These are phyloP conservation scores for Capricornis sumatraensis DNA, from an alignment of 2,113 vertebrate species.

Conservation along the genomic window DNA sequence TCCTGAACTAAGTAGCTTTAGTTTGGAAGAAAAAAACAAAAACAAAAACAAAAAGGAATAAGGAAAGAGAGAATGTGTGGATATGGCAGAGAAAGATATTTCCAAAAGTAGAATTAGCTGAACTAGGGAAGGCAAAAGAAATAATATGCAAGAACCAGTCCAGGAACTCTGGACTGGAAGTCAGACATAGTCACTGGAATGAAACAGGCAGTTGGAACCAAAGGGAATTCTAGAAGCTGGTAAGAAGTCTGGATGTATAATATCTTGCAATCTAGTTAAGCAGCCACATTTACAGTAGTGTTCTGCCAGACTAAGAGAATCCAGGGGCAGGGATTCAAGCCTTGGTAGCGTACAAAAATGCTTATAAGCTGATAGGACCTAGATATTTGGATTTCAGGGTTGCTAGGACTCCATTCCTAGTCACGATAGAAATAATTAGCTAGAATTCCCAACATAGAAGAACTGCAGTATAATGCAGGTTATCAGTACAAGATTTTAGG, in stretches of 20 bases:
- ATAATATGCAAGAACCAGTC: not conserved
- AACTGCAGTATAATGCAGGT: not conserved
- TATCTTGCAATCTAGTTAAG: not conserved
- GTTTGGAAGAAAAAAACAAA: not conserved
- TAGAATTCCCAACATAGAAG: not conserved
- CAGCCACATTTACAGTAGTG: not conserved
- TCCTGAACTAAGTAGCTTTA: not conserved
- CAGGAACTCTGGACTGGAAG: not conserved
- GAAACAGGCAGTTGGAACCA: not conserved
- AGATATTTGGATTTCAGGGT: not conserved
- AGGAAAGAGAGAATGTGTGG: not conserved
- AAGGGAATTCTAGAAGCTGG: not conserved
- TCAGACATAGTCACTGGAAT: not conserved
- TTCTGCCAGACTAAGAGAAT: not conserved
- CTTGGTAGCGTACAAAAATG: not conserved
- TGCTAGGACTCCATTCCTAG: not conserved
- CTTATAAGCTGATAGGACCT: not conserved
- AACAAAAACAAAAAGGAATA: not conserved
- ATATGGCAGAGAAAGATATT: not conserved
- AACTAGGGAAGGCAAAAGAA: not conserved
- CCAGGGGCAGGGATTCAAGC: not conserved
- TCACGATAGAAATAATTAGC: not conserved
- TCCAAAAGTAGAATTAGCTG: not conserved
- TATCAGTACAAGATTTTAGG: not conserved
- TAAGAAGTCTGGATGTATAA: not conserved